phyloP scores from a whole-genome alignment of 2,888 invertebrate genomes.

The Callimorpha dominula region DNA sequence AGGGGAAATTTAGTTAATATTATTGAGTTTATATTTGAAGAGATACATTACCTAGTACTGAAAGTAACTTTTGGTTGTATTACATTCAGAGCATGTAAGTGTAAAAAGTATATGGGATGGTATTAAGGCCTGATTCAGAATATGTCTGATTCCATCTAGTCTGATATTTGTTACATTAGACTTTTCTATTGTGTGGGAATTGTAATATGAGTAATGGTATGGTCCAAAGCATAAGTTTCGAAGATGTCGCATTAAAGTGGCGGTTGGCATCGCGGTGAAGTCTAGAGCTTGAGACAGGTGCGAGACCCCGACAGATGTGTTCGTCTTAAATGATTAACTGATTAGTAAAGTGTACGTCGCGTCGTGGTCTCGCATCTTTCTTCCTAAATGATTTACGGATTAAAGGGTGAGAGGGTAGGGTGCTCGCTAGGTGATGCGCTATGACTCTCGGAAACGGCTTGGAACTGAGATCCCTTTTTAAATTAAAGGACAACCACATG shows the following conservation, averaged over 20 bases:
- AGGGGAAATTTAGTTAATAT: neutral
- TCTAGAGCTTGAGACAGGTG: too few relatives aligned
- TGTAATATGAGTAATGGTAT: conserved; percentile 11
- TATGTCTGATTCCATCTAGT: conserved; percentile 54
- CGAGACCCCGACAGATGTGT: too few relatives aligned
- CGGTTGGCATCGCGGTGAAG: too few relatives aligned
- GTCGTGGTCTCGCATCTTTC: too few relatives aligned
- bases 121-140: conserved; percentile 39
- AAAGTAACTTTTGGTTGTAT: conserved; percentile 18
- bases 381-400: too few relatives aligned
- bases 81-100: conserved; percentile 13
- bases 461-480: too few relatives aligned
- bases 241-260: neutral
- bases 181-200: conserved; percentile 21
- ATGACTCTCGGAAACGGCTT: too few relatives aligned
- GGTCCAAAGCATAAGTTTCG: neutral
- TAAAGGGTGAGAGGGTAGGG: too few relatives aligned
- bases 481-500: too few relatives aligned
- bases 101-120: conserved; percentile 23
- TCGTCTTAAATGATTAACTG: too few relatives aligned
- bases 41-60: neutral
- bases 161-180: conserved; percentile 50
- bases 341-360: too few relatives aligned
- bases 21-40: neutral
- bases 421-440: too few relatives aligned